These are phyloP conservation scores for Rallus limicola DNA, from an alignment of 2,113 vertebrate species.

Conservation along the genomic window DNA sequence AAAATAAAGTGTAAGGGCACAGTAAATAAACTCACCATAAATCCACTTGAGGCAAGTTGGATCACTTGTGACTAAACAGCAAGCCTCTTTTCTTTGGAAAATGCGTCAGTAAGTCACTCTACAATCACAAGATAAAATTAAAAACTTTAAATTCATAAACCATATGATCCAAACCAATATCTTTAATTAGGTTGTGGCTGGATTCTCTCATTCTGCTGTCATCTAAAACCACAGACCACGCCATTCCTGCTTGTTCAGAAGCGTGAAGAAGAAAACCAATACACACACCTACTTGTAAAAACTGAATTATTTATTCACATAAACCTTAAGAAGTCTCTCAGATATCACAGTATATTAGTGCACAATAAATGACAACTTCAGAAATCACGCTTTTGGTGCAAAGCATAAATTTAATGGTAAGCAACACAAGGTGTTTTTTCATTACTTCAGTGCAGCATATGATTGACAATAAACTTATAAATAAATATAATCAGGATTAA, in stretches of 20 bases:
- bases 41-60: not conserved
- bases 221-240: not conserved
- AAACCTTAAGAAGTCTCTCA: not conserved
- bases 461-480: not conserved
- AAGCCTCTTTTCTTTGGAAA: not conserved
- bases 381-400: not conserved
- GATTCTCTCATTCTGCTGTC: not conserved
- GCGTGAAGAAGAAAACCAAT: not conserved
- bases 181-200: not conserved
- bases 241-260: not conserved
- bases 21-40: not conserved
- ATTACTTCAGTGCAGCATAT: not conserved
- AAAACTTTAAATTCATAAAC: not conserved
- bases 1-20: not conserved
- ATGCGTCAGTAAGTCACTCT: not conserved
- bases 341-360: not conserved
- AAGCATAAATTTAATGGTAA: not conserved
- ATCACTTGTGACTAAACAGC: not conserved
- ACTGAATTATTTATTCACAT: conserved; percentile 4
- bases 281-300: not conserved
- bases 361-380: not conserved
- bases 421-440: not conserved
- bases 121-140: not conserved
- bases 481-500: not conserved
- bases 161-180: not conserved